Evolutionary conservation across 2,797 vertebrate species (phyloP).

Genomic region (Saxicola maurus): DNA sequence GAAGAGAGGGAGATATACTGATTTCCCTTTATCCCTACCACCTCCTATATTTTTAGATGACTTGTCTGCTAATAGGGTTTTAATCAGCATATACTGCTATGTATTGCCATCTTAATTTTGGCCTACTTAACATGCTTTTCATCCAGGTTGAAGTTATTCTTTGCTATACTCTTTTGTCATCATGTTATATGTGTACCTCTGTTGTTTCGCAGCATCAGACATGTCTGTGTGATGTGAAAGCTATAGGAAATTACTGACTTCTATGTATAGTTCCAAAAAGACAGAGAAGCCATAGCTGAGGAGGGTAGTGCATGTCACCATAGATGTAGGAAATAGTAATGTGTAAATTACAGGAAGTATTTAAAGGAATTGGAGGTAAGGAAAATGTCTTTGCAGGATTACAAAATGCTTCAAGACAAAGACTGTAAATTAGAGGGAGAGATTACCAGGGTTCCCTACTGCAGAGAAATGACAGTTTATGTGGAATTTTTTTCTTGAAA

Average conservation of each 20-base stretch:
- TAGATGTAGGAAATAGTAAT: neutral
- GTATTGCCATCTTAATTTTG: slow-evolving; percentile 47
- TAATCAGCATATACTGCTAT: slow-evolving; percentile 22
- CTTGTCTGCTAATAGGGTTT: slow-evolving; percentile 43
- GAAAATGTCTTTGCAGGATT: neutral
- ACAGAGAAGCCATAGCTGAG: neutral
- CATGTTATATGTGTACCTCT: neutral
- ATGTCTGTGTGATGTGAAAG: neutral
- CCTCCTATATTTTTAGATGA: slow-evolving; percentile 28
- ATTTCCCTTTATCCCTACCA: neutral
- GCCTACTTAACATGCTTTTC: slow-evolving; percentile 7
- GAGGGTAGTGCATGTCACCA: neutral
- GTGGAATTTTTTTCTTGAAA: neutral
- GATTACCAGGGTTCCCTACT: neutral
- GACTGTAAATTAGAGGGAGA: neutral
- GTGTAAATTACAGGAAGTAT: neutral
- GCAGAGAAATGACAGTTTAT: neutral
- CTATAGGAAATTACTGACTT: neutral
- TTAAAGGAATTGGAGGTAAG: neutral
- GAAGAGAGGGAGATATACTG: neutral
- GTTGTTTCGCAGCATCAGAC: neutral
- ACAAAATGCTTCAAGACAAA: neutral
- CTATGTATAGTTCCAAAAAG: neutral
- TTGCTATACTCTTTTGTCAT: slow-evolving; percentile 13
- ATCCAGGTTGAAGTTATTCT: neutral